Evolutionary conservation across 1,140 invertebrate genomes (phyloP), one percentile per base, ranked within the genome.

Genomic region (Nephotettix cincticeps): DNA sequence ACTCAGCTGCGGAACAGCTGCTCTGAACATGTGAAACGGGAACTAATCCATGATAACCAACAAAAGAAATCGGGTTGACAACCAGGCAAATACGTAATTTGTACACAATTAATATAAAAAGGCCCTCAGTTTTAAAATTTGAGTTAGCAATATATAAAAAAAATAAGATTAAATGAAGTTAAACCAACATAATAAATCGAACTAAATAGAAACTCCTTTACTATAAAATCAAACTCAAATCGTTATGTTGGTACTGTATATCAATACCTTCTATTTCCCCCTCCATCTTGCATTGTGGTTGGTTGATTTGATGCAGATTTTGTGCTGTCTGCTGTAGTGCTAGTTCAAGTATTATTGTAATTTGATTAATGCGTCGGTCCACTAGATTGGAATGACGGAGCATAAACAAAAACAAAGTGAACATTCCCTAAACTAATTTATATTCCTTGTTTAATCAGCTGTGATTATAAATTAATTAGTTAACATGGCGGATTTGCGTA

Each of bases 401-500:
- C 27, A 61, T 61, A 61, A 61, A 61, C 56, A 61, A 61, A 61
- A 61, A 51, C 47, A 51, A 17, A 51, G 23, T 61, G 23, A 27
- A 6, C 14, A 6, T 36, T 36, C 32, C 14, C 13, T 14, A 43
- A 43, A 19, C 13, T n/a, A 67, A 43, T 36, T 14, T 36, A 36
- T 36, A 14, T 36, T 36, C 14, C 4, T 36, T 36, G 32, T 36
- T 4, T 36, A 36, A 36, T 36, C 14, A 36, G 32, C n/a, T 36
- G 4, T 36, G 32, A 36, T 6, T 14, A 36, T 27, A 27, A 9
- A 6, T 61, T 51, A 29, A 28, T 27, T 61, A 9, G 13, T 61
- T 51, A 29, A 28, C 11, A 71, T 71, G 70, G 40, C 63, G n/a
- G 73, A 74, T 70, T 56, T 74, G 17, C 65, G 73, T 1, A 63